Evolutionary conservation across 2,797 vertebrate genomes (phyloP).

Genomic region (Anguilla megastoma): DNA sequence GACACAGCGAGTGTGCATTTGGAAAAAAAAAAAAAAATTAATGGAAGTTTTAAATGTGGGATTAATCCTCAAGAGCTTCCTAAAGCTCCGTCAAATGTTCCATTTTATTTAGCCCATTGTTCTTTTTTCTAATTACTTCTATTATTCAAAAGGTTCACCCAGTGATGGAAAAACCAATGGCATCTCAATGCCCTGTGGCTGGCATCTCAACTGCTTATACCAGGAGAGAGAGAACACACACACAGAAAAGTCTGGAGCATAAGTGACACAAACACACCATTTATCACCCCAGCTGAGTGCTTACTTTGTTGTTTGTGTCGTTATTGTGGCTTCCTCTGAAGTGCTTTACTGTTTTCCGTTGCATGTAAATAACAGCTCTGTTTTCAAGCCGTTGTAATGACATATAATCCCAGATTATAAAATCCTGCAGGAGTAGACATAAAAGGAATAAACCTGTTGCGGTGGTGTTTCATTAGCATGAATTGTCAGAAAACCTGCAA

Average conservation of each 20-base stretch:
- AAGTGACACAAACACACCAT: slow-evolving; percentile 17
- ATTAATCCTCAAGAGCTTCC: slow-evolving; percentile 80
- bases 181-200: slow-evolving; percentile 46
- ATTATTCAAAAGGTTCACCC: slow-evolving; percentile 82
- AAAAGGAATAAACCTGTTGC: neutral
- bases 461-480: neutral
- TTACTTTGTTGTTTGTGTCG: neutral
- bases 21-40: slow-evolving; percentile 65
- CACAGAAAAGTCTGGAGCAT: neutral
- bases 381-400: slow-evolving; percentile 27
- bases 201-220: neutral
- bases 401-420: slow-evolving; percentile 36
- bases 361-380: slow-evolving; percentile 15
- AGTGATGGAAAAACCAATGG: slow-evolving; percentile 75
- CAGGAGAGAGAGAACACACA: neutral
- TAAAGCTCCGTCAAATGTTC: slow-evolving; percentile 72
- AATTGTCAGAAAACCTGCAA: neutral
- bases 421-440: slow-evolving; percentile 5
- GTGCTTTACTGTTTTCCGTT: slow-evolving; percentile 11
- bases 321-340: slow-evolving; percentile 8
- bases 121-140: slow-evolving; percentile 76
- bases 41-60: slow-evolving; percentile 81
- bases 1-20: slow-evolving; percentile 43
- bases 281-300: neutral
- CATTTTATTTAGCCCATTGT: slow-evolving; percentile 39